These are phyloP conservation scores for Jordanella pulchra DNA, from an alignment of 2,797 vertebrate genomes.

Conservation along the genomic window DNA sequence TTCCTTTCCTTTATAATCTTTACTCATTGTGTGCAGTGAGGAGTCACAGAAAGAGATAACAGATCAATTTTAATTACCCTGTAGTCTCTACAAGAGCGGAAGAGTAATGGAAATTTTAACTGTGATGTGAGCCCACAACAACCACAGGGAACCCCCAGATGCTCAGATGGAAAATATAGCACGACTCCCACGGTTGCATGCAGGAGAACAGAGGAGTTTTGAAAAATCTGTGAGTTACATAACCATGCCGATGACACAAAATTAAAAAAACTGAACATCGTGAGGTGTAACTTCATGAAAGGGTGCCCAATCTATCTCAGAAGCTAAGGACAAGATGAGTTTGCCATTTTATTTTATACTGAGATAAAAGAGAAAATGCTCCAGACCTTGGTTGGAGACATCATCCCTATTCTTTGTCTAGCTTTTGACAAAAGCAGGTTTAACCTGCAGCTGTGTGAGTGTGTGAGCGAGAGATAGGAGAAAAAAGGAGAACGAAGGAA, in stretches of 20 bases:
- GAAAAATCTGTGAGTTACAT: constrained; percentile 47
- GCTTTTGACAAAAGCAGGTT: constrained; percentile 38
- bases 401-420: constrained; percentile 30
- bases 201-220: constrained; percentile 21
- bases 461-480: constrained; percentile 52
- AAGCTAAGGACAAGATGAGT: constrained; percentile 31
- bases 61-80: constrained; percentile 75
- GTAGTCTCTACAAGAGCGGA: constrained; percentile 44
- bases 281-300: constrained; percentile 35
- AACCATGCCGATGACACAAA: constrained; percentile 34
- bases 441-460: constrained; percentile 33
- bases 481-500: background rate
- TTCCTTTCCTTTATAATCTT: constrained; percentile 11
- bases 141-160: constrained; percentile 47
- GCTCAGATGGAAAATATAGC: constrained; percentile 29
- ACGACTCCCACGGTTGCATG: constrained; percentile 28
- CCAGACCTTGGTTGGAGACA: constrained; percentile 15
- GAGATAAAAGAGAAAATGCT: constrained; percentile 45
- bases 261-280: constrained; percentile 1
- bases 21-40: constrained; percentile 15
- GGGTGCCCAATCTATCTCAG: constrained; percentile 30
- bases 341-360: constrained; percentile 38
- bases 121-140: constrained; percentile 38
- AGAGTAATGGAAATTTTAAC: constrained; percentile 68
- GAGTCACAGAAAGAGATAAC: constrained; percentile 26